These are phyloP conservation scores for Eupsittula cactorum DNA, from an alignment of 2,113 vertebrate species.

Conservation along the genomic window DNA sequence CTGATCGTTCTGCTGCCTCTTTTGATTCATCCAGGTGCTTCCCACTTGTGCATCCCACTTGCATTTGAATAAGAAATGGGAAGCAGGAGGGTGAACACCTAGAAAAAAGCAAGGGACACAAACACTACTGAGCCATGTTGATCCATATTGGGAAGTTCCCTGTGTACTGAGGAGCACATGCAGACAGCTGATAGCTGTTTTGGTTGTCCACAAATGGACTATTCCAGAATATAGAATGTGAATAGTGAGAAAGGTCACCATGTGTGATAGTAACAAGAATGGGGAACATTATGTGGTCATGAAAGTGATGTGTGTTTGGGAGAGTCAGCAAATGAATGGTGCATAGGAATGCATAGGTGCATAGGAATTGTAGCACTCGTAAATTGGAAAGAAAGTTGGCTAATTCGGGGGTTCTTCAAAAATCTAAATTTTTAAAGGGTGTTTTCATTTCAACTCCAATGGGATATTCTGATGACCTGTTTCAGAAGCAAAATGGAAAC, in stretches of 20 bases:
- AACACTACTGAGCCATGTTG: background rate
- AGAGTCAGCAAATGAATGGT: background rate
- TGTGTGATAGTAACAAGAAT: background rate
- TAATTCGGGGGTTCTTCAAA: background rate
- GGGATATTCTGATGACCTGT: background rate
- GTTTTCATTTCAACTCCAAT: background rate
- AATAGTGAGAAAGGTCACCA: background rate
- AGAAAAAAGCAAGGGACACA: background rate
- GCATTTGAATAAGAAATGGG: background rate
- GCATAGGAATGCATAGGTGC: background rate
- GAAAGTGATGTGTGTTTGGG: background rate
- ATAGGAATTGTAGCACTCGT: background rate
- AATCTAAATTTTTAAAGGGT: background rate
- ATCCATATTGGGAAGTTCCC: background rate
- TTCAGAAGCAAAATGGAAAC: background rate
- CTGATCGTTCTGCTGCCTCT: background rate
- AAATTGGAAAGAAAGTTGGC: background rate
- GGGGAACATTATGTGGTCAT: background rate
- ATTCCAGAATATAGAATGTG: background rate
- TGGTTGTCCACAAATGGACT: background rate
- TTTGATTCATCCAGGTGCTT: constrained; percentile 6
- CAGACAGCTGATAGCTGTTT: background rate
- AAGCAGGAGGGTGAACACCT: background rate
- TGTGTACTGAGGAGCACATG: background rate
- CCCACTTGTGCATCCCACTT: background rate